These are phyloP conservation scores for Propithecus perrieri DNA, from an alignment of 2,797 vertebrate genomes.

Conservation along the genomic window DNA sequence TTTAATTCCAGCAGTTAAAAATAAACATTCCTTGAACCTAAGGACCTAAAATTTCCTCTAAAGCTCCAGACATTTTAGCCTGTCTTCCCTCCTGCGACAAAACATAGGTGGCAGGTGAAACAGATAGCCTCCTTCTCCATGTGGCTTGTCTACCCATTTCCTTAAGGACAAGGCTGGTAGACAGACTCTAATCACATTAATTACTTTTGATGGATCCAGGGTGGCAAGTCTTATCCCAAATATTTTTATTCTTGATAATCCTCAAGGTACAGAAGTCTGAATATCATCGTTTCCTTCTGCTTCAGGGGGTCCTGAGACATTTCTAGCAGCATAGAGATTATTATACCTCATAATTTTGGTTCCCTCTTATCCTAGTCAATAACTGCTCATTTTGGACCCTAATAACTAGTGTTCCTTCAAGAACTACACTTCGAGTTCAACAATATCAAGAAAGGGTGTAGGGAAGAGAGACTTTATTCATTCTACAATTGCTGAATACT, in stretches of 20 bases:
- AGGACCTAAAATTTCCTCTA: not conserved
- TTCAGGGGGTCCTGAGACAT: not conserved
- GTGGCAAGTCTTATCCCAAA: not conserved
- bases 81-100: not conserved
- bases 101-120: not conserved
- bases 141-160: not conserved
- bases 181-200: not conserved
- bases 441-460: not conserved
- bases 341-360: not conserved
- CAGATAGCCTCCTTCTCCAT: not conserved
- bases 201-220: not conserved
- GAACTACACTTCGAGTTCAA: not conserved
- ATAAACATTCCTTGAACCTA: not conserved
- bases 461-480: not conserved
- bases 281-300: not conserved
- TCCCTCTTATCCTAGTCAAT: not conserved
- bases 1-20: conserved; percentile 3
- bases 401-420: not conserved
- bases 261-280: not conserved
- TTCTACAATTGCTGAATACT: not conserved
- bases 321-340: not conserved
- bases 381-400: not conserved
- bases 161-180: not conserved
- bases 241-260: conserved; percentile 30
- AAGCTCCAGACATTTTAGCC: not conserved